phyloP scores from a whole-genome alignment of 2,797 vertebrate species.

The Mormyrus proboscirostris region DNA sequence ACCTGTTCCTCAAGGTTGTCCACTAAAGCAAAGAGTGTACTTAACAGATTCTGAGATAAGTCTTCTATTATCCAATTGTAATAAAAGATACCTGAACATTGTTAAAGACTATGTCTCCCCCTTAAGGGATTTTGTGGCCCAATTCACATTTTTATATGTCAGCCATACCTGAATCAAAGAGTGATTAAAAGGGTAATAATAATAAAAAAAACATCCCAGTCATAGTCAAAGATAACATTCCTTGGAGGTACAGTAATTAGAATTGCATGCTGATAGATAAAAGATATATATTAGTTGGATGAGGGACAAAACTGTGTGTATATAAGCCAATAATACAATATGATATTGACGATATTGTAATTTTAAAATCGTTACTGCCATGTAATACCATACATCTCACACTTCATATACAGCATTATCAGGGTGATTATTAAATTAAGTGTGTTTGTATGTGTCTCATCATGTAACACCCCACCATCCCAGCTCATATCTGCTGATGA shows the following conservation, averaged over 20 bases:
- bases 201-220: not conserved
- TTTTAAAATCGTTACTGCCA: not conserved
- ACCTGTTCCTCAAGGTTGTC: conserved; percentile 21
- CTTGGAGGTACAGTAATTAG: not conserved
- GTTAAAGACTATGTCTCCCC: not conserved
- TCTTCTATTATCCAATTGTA: conserved; percentile 30
- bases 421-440: not conserved
- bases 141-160: not conserved
- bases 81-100: conserved; percentile 24
- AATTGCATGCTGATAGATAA: not conserved
- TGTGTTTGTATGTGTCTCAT: not conserved
- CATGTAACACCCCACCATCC: not conserved
- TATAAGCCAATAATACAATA: not conserved
- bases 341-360: not conserved
- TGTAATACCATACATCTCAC: not conserved
- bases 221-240: not conserved
- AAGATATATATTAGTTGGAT: not conserved
- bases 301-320: not conserved
- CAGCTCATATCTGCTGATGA: not conserved
- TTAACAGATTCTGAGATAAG: conserved; percentile 21
- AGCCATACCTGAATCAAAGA: conserved; percentile 17
- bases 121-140: conserved; percentile 1
- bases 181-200: not conserved
- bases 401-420: not conserved
- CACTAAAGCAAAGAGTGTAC: conserved; percentile 21